Conservation (phyloP, 2,797 vertebrate species). For the Catamblyrhynchus diadema region DNA sequence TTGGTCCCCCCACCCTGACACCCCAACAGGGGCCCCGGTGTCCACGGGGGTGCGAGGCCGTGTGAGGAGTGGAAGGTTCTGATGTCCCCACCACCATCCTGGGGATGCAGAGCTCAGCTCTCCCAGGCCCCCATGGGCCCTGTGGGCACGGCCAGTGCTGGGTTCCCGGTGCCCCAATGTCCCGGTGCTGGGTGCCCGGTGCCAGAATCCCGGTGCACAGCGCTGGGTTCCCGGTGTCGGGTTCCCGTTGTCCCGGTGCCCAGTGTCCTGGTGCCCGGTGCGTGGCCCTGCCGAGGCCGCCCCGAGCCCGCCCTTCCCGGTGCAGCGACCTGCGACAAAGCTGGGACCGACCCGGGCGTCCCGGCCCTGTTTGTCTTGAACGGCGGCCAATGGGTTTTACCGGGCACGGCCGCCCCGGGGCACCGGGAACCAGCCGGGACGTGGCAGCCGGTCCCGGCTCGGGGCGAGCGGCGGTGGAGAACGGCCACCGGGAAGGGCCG, state of each 20-base stretch:
- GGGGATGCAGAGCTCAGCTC: neutral
- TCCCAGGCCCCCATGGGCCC: neutral
- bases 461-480: neutral
- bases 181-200: neutral
- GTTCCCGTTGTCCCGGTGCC: neutral
- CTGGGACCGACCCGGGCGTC: neutral
- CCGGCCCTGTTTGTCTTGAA: constrained; percentile 57
- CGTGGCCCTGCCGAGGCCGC: neutral
- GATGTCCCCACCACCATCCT: neutral
- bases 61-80: neutral
- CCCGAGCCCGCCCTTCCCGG: neutral
- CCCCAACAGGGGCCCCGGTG: neutral
- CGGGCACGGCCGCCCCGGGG: neutral
- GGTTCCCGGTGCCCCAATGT: neutral
- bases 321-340: constrained; percentile 25
- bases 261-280: neutral
- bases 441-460: neutral
- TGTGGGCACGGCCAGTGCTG: neutral
- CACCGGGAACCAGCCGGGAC: neutral
- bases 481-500: neutral
- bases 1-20: neutral
- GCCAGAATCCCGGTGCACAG: neutral
- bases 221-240: neutral
- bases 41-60: neutral
- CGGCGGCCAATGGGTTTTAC: constrained; percentile 20